Base-by-base conservation (phyloP, 2,888 invertebrate species). In the Eristalis arbustorum region DNA sequence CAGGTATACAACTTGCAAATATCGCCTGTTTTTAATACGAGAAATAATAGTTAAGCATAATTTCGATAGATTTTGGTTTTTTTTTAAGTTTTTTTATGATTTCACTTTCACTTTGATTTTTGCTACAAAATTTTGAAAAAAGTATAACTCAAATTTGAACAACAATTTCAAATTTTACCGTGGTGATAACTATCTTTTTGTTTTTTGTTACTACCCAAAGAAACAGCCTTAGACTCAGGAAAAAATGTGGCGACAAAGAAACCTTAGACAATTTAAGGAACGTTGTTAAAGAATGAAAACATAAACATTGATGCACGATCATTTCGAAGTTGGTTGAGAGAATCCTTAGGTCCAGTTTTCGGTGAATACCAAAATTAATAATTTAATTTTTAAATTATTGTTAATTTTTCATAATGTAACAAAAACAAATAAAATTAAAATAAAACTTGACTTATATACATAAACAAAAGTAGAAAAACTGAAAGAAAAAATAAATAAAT, bases 1-100 rank as follows among this genome's bases (percentile, higher is more conserved):
- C 99, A 94, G 99, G 99, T 95, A 99, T 98, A 96, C 98, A 99
- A 96, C 98, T 98, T 95, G 99, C 99, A 97, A 99, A 99, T 96
- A 99, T 98, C 96, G 99, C 99, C 98, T 99, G 92, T 92, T 91
- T 91, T 91, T 90, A 91, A 90, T 91, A 91, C 90, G 91, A 91
- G 90, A 91, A 90, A 91, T 91, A 90, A 88, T 89, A 87, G 85
- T 90, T 90, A 90, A 90, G 91, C 91, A 91, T 90, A 90, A 91
- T 90, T 91, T 91, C 89, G 89, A 89, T 89, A 90, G 82, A 88
- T 89, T 73, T 40, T 85, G 82, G 83, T 68, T 89, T 88, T 28
- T 84, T 88, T 82, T 84, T 72, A 85, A 84, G 88, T 72, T 74
- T 88, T 90, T 89, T 77, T 68, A 84, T 78, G 73, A 68, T 74